Percentiles rank a stretch among this genome's conserved stretches.
Evolutionary conservation across 2,888 invertebrate genomes (phyloP).

Genomic region (Onchidella celtica): DNA sequence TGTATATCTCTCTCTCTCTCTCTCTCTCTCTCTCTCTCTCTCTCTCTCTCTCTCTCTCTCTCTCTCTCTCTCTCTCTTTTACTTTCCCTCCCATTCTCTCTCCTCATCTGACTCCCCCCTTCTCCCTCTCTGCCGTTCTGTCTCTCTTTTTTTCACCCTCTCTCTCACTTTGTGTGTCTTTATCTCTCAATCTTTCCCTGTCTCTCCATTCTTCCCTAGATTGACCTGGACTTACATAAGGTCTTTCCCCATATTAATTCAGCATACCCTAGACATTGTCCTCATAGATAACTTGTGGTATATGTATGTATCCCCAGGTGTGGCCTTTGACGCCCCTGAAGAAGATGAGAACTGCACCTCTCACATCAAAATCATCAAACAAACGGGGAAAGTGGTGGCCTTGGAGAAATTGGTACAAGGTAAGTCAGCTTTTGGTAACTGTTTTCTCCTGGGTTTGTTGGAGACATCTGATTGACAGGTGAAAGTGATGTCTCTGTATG

Average conservation of each 20-base stretch:
- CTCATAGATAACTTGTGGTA: too few species aligned
- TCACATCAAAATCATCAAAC: conserved; percentile 86
- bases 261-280: too few species aligned
- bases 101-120: background rate
- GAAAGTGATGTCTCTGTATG: background rate
- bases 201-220: background rate
- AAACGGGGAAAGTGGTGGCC: conserved; percentile 94
- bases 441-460: background rate
- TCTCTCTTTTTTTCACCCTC: background rate
- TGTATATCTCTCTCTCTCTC: too few species aligned
- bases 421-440: too few species aligned
- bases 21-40: background rate
- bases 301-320: conserved; percentile 66
- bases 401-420: conserved; percentile 93
- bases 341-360: conserved; percentile 84
- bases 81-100: too few species aligned
- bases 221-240: too few species aligned
- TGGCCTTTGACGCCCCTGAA: conserved; percentile 76
- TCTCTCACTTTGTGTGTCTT: background rate
- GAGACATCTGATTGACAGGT: background rate
- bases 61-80: conserved; percentile 16
- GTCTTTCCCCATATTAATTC: too few species aligned
- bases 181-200: conserved; percentile 35
- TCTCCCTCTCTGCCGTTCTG: background rate
- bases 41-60: conserved; percentile 14